These are phyloP conservation scores for Ciona savignyi DNA, from an alignment of 23 tunicate genomes.

Conservation along the genomic window DNA sequence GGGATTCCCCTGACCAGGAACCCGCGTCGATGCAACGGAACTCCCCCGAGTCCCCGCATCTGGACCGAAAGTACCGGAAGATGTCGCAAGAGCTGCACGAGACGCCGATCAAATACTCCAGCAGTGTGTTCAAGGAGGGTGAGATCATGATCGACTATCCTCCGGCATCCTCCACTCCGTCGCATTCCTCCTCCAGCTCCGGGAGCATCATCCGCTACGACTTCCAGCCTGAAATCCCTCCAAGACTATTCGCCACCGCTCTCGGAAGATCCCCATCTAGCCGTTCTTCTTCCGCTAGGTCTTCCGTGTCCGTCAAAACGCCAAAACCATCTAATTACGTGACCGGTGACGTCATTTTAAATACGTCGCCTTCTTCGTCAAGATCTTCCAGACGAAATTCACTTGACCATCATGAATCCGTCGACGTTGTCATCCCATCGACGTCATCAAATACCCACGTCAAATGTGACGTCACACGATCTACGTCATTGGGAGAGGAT, in stretches of 20 bases:
- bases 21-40: not conserved
- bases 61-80: not conserved
- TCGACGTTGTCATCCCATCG: not conserved
- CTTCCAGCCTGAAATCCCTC: not conserved
- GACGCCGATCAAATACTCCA: not conserved
- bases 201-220: not conserved
- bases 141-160: slow-evolving; percentile 44
- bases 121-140: not conserved
- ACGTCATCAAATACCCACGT: not conserved
- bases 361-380: not conserved
- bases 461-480: not conserved
- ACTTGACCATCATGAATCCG: not conserved
- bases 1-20: not conserved
- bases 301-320: not conserved
- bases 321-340: not conserved
- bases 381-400: not conserved
- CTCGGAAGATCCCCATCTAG: not conserved
- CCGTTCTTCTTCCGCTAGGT: not conserved
- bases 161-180: not conserved
- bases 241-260: not conserved
- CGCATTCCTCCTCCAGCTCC: not conserved
- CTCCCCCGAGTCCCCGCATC: not conserved
- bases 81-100: not conserved
- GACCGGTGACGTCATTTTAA: not conserved
- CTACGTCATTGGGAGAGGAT: not conserved